A percentile compares a stretch with the other conserved stretches of the same genome.
phyloP scores from a whole-genome alignment of 2,888 invertebrate genomes.

The Coenonympha arcania region DNA sequence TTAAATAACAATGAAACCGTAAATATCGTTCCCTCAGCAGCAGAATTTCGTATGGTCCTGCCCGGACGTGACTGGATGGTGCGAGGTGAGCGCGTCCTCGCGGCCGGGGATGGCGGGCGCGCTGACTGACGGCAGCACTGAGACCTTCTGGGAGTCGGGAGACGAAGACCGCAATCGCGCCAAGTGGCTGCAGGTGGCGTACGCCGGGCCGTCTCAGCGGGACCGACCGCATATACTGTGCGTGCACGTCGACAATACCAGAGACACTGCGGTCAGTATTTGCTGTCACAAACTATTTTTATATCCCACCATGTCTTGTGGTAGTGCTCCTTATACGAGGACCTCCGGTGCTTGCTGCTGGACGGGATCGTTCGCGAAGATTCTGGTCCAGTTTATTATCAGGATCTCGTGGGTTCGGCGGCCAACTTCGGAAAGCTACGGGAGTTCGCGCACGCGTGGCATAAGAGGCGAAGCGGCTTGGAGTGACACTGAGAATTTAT shows the following conservation, averaged over 20 bases:
- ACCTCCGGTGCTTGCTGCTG: too few species aligned
- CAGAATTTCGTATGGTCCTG: constrained; percentile 77
- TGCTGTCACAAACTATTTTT: too few species aligned
- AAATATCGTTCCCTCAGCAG: constrained; percentile 8
- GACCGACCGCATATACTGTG: constrained; percentile 83
- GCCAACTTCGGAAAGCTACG: too few species aligned
- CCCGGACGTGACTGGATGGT: constrained; percentile 81
- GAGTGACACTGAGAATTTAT: too few species aligned
- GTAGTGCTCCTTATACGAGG: too few species aligned
- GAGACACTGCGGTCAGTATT: constrained; percentile 88
- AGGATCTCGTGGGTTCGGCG: too few species aligned
- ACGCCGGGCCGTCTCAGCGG: constrained; percentile 54
- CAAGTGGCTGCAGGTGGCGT: constrained; percentile 81
- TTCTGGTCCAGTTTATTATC: too few species aligned
- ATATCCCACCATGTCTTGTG: too few species aligned
- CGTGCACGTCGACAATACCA: constrained; percentile 94
- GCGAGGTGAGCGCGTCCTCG: constrained; percentile 92
- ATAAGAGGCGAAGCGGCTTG: too few species aligned
- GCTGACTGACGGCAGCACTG: constrained; percentile 93
- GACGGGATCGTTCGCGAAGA: too few species aligned
- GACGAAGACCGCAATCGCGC: constrained; percentile 96
- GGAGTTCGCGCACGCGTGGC: too few species aligned
- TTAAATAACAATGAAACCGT: too few species aligned
- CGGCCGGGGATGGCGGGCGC: constrained; percentile 95
- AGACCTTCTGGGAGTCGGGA: constrained; percentile 99